Base-by-base conservation (phyloP, 92 coral and sea anemone genomes). In the Scolanthus callimorphus region DNA sequence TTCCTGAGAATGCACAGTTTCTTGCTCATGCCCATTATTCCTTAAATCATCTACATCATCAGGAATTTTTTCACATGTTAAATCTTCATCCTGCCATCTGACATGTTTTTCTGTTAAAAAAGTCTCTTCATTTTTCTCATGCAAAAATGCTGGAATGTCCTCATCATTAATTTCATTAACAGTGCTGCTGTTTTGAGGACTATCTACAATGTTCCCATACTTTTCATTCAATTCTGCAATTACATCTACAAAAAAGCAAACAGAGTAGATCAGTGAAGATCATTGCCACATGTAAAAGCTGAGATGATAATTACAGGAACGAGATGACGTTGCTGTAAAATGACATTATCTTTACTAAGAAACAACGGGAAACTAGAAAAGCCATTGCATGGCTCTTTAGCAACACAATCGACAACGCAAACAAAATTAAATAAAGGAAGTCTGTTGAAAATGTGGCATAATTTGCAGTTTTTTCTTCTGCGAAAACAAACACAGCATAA, bases 31-130 rank as follows among this genome's bases (percentile, higher is more conserved):
- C 2, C 4, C 59, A 43, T 20, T 49, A 24, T 25, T 19, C 13
- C 11, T 62, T 26, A 4, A 15, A 48, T 60, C 66, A 12, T 60
- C 29, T 3, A 1, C 51, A 12, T 38, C 66, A 3, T 1, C 20
- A 57, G 12, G n/a, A n/a, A 26, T 13, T 20, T 51, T 10, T 22
- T 29, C 41, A 56, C 38, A 25, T 51, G 15, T 29, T 24, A 11
- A 9, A 50, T 11, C 46, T 1, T 55, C 56, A 45, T 68, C 75
- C 44, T 57, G 55, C 75, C 75, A 68, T 9, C 58, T 60, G 2
- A 68, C 75, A 68, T 68, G 75, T 31, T 68, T 68, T 30, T 68
- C 65, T n/a, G 75, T 68, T 6, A 68, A 49, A 55, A 39, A 68
- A 28, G 38, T 44, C 28, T 46, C 22, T 22, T 50, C 37, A 12